Conservation (phyloP, 2,888 invertebrate genomes). For the Agelastica alni region DNA sequence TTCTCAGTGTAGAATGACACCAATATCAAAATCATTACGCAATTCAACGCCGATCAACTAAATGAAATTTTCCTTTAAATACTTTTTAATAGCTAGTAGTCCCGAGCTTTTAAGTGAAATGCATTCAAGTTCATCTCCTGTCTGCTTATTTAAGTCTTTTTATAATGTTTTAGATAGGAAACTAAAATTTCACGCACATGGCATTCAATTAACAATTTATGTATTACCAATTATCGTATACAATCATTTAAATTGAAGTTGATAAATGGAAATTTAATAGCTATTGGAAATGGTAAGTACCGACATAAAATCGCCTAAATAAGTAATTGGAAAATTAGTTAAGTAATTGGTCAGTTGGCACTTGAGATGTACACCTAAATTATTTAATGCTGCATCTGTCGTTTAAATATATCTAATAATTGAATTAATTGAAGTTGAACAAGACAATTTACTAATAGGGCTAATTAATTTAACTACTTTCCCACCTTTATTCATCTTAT, state of each 20-base stretch:
- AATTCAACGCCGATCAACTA: not conserved
- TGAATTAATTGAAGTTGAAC: slow-evolving; percentile 31
- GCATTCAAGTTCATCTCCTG: no score
- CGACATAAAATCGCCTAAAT: slow-evolving; percentile 24
- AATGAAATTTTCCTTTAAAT: not conserved
- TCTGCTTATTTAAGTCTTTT: not conserved
- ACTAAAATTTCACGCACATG: not conserved
- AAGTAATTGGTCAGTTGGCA: slow-evolving; percentile 35
- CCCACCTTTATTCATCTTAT: slow-evolving; percentile 33
- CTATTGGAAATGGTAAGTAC: slow-evolving; percentile 12
- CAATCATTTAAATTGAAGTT: slow-evolving; percentile 1
- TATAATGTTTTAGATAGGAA: not conserved
- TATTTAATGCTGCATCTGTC: slow-evolving; percentile 33
- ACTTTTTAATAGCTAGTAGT: not conserved
- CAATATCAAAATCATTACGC: not conserved
- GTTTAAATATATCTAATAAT: slow-evolving; percentile 35
- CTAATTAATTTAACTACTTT: slow-evolving; percentile 30
- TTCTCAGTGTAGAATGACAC: no score
- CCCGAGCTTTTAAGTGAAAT: not conserved
- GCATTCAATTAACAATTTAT: not conserved
- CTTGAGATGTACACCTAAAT: slow-evolving; percentile 20
- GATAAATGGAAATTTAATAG: slow-evolving; percentile 16
- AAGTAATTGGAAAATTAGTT: slow-evolving; percentile 39
- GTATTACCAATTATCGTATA: no score
- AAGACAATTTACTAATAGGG: slow-evolving; percentile 33